A percentile compares a stretch with the other conserved stretches of the same genome.
Conservation (phyloP, 2,113 vertebrate genomes). For the Mungos mungo region DNA sequence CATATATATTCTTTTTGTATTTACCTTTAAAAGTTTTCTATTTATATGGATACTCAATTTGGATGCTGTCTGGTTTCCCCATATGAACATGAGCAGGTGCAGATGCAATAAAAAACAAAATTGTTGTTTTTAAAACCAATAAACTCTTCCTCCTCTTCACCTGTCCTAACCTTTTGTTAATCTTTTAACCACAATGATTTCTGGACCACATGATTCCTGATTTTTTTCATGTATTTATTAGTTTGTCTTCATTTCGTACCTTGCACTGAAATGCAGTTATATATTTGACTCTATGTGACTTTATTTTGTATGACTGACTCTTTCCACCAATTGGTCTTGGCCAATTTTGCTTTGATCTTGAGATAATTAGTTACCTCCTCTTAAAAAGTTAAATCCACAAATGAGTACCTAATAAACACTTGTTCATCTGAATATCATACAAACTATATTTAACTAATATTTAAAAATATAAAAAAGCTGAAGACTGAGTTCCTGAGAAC, state of each 20-base stretch:
- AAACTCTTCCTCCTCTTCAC: neutral
- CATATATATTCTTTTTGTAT: neutral
- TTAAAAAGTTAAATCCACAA: neutral
- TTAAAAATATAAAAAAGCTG: neutral
- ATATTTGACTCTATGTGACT: neutral
- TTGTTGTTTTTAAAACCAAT: neutral
- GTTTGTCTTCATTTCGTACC: neutral
- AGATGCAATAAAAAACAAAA: neutral
- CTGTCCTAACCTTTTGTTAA: constrained; percentile 8
- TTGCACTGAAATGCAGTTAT: neutral
- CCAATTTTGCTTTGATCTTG: neutral
- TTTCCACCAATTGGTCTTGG: neutral
- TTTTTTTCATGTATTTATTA: constrained; percentile 18
- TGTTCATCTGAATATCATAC: neutral
- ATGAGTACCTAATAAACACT: neutral
- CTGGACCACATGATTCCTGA: neutral
- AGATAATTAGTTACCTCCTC: neutral
- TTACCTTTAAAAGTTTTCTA: neutral
- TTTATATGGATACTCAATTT: neutral
- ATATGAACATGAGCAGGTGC: neutral
- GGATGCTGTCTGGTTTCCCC: neutral
- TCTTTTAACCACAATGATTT: neutral
- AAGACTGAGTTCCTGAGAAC: neutral
- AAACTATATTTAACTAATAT: neutral
- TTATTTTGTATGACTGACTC: neutral